Evolutionary conservation across 23 tunicate genomes (phyloP).

Genomic region (Clavelina lepadiformis): DNA sequence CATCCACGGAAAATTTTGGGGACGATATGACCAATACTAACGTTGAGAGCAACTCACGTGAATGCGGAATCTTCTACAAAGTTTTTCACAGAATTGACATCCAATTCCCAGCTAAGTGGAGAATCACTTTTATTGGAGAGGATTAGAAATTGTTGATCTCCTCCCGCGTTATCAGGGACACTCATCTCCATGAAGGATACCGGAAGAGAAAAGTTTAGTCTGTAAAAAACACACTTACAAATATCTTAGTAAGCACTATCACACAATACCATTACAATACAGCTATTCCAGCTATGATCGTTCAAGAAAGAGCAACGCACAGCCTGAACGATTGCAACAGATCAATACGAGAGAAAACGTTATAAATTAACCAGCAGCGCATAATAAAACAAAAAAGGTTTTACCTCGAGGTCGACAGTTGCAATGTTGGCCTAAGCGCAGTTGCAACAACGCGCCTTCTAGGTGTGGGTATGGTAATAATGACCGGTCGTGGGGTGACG

Average conservation of each 20-base stretch:
- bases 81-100: constrained; percentile 2
- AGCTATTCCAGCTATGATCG: too few species aligned
- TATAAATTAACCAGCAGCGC: too few species aligned
- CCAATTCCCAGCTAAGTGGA: constrained; percentile 54
- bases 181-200: constrained; percentile 57
- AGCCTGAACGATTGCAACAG: too few species aligned
- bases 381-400: neutral
- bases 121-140: constrained; percentile 38
- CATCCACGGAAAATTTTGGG: too few species aligned
- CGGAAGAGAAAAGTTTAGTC: constrained; percentile 71
- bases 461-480: constrained; percentile 59
- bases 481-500: constrained; percentile 56
- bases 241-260: neutral
- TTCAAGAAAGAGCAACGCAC: too few species aligned
- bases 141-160: constrained; percentile 48
- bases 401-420: constrained; percentile 51
- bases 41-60: constrained; percentile 53
- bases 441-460: constrained; percentile 82
- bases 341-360: too few species aligned
- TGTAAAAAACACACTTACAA: constrained; percentile 7
- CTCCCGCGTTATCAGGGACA: constrained; percentile 76
- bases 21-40: too few species aligned
- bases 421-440: constrained; percentile 55
- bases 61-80: constrained; percentile 54
- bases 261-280: too few species aligned